phyloP scores from a whole-genome alignment of 2,113 vertebrate genomes.

The Cyphomyrus discorhynchus region DNA sequence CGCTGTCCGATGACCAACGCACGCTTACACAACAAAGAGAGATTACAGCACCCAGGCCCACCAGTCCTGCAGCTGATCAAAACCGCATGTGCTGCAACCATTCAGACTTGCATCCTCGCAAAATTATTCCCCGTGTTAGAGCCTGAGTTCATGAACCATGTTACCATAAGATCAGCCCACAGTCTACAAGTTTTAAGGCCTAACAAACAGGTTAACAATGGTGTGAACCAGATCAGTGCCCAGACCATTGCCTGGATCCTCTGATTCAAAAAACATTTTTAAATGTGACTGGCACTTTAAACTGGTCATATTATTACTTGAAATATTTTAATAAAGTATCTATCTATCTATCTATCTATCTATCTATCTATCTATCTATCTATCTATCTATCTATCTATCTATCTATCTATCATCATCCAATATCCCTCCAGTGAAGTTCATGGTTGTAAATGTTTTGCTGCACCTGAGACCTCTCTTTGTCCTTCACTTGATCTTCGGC shows the following conservation, averaged over 20 bases:
- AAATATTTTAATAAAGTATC: neutral
- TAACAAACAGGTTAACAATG: neutral
- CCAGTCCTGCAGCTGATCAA: slow-evolving; percentile 6
- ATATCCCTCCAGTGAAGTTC: neutral
- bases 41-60: slow-evolving; percentile 9
- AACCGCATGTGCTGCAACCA: neutral
- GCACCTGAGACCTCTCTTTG: neutral
- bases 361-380: neutral
- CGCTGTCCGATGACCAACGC: neutral
- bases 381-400: too few species aligned
- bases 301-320: neutral
- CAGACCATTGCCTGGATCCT: neutral
- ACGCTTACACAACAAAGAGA: slow-evolving; percentile 19
- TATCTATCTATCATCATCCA: neutral
- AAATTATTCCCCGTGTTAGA: neutral
- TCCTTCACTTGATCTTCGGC: neutral
- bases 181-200: neutral
- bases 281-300: neutral
- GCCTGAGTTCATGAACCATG: neutral
- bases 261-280: neutral
- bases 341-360: too few species aligned
- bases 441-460: neutral
- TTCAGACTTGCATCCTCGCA: neutral
- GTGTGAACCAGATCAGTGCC: neutral
- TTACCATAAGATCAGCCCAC: neutral